phyloP scores from a whole-genome alignment of 2,113 vertebrate genomes.

The Oceanites oceanicus region DNA sequence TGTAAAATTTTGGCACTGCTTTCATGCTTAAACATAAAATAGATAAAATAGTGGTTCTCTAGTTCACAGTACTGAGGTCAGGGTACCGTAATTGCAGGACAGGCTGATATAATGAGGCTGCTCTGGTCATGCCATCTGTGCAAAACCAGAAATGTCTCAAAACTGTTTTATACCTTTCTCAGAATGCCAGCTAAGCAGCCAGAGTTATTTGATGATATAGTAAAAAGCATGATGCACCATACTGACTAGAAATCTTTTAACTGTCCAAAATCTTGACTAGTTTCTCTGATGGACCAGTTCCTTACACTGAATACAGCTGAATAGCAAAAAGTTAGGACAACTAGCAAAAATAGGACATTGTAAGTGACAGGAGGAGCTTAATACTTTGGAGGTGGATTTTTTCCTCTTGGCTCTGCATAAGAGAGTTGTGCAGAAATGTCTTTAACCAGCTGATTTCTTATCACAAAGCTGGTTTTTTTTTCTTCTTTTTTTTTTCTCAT shows the following conservation, averaged over 20 bases:
- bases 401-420: not conserved
- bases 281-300: not conserved
- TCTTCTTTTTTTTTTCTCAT: not conserved
- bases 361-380: not conserved
- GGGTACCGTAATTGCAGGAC: not conserved
- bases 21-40: not conserved
- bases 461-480: not conserved
- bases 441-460: not conserved
- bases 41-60: not conserved
- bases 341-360: not conserved
- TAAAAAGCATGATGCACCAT: not conserved
- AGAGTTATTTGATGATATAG: not conserved
- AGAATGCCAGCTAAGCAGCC: not conserved
- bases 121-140: not conserved
- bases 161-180: not conserved
- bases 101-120: not conserved
- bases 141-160: not conserved
- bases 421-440: not conserved
- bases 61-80: not conserved
- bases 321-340: not conserved
- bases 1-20: not conserved
- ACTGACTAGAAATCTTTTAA: not conserved
- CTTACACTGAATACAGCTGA: not conserved
- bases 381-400: not conserved
- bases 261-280: not conserved